Evolutionary conservation across 2,113 vertebrate species (phyloP).

Genomic region (Sakesphorus luctuosus): DNA sequence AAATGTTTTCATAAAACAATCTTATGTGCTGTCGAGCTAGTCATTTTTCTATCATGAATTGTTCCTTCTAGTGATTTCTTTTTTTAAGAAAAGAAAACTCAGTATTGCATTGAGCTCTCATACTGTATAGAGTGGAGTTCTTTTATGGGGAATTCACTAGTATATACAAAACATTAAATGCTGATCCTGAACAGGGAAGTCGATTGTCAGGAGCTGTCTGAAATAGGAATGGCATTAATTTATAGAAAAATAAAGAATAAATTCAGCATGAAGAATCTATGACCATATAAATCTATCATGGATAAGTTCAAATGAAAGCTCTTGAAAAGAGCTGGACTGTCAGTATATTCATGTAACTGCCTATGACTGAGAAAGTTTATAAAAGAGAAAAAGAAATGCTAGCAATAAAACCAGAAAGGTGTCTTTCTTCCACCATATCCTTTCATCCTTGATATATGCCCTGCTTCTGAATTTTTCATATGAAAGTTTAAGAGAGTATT

Average conservation of each 20-base stretch:
- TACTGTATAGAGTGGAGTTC: neutral
- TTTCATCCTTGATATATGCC: conserved; percentile 61
- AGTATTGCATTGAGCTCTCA: conserved; percentile 40
- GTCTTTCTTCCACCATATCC: conserved; percentile 11
- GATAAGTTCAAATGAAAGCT: conserved; percentile 46
- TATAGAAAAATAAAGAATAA: conserved; percentile 75
- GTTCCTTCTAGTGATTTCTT: conserved; percentile 32
- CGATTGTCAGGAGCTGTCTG: conserved; percentile 52
- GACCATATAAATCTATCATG: conserved; percentile 66
- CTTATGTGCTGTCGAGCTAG: conserved; percentile 66
- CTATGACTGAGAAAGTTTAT: conserved; percentile 58
- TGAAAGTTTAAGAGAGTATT: conserved; percentile 50
- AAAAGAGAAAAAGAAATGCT: conserved; percentile 39
- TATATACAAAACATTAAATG: conserved; percentile 51
- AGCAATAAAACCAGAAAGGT: conserved; percentile 52
- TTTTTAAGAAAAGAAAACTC: neutral
- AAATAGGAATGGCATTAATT: conserved; percentile 61
- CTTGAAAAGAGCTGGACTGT: conserved; percentile 60
- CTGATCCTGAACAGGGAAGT: neutral
- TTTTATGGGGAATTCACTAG: conserved; percentile 43
- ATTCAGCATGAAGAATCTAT: conserved; percentile 50
- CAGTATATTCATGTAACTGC: conserved; percentile 46
- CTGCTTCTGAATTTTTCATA: conserved; percentile 40
- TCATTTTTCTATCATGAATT: conserved; percentile 68
- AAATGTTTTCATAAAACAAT: conserved; percentile 74